Conservation (phyloP, 2,797 vertebrate species). For the Phoxinus dragarum region DNA sequence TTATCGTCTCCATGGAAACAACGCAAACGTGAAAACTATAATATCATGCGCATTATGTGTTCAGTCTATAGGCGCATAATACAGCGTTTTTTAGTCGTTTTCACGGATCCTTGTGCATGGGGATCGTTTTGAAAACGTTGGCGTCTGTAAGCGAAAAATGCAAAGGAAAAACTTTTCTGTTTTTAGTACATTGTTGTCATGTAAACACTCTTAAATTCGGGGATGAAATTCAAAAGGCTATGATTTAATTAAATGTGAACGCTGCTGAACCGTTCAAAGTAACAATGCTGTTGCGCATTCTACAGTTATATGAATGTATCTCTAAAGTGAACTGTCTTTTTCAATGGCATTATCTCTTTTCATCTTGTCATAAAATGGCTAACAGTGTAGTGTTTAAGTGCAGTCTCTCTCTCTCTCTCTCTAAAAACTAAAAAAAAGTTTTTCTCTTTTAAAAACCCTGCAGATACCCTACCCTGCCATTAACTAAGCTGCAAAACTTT, state of each 20-base stretch:
- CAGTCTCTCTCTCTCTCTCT: not conserved
- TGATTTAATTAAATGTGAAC: too few relatives aligned
- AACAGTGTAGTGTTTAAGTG: not conserved
- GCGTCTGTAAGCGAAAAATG: too few relatives aligned
- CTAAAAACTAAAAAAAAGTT: too few relatives aligned
- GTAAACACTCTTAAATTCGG: not conserved
- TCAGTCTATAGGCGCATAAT: not conserved
- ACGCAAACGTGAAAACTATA: too few relatives aligned
- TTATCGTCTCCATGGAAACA: too few relatives aligned
- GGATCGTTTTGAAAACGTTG: too few relatives aligned
- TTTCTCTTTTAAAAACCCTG: too few relatives aligned
- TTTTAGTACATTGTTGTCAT: not conserved
- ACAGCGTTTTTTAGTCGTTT: too few relatives aligned
- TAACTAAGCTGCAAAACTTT: not conserved
- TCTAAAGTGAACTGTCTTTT: not conserved
- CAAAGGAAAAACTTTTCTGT: not conserved
- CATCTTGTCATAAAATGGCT: not conserved
- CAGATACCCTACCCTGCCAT: too few relatives aligned
- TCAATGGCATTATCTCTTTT: not conserved
- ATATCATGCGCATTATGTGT: not conserved
- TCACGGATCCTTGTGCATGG: too few relatives aligned
- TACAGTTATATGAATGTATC: not conserved
- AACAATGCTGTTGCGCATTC: not conserved
- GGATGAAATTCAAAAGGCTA: not conserved
- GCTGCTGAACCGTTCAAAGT: not conserved